Conservation (phyloP, 2,888 invertebrate species). For the Polydrusus tereticollis region DNA sequence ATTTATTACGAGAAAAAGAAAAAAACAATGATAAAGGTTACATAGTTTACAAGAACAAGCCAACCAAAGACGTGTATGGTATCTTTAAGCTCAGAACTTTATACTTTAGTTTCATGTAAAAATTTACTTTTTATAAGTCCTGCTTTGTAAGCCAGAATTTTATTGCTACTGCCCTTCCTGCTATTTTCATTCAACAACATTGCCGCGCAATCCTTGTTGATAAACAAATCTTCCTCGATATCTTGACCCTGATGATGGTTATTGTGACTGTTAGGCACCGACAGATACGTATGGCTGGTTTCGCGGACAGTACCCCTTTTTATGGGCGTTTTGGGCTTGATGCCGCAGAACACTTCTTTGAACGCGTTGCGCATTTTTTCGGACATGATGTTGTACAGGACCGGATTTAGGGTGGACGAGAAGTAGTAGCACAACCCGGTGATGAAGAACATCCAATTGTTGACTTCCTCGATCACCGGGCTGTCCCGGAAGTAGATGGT, state of each 20-base stretch:
- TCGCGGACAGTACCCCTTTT: constrained; percentile 38
- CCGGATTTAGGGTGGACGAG: constrained; percentile 84
- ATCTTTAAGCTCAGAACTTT: no score
- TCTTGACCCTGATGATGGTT: constrained; percentile 17
- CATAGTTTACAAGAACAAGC: no score
- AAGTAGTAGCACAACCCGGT: constrained; percentile 88
- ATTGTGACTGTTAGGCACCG: constrained; percentile 30
- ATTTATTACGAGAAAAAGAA: no score
- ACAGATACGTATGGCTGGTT: constrained; percentile 42
- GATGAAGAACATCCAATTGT: constrained; percentile 83
- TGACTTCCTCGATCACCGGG: constrained; percentile 78
- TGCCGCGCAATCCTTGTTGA: constrained; percentile 25
- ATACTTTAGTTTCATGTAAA: constrained; percentile 34
- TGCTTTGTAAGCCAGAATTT: constrained; percentile 9
- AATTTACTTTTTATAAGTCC: constrained; percentile 24
- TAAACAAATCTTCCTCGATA: constrained; percentile 35
- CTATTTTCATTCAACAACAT: constrained; percentile 19
- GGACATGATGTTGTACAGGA: constrained; percentile 87
- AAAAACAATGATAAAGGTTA: no score
- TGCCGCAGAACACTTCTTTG: constrained; percentile 79
- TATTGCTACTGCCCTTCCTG: not conserved
- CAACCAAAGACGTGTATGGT: no score
- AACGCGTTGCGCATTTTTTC: constrained; percentile 83
- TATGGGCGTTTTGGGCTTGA: constrained; percentile 58
- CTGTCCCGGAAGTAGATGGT: constrained; percentile 79